These are phyloP conservation scores for Podarcis raffonei DNA, from an alignment of 2,113 vertebrate genomes.

Conservation along the genomic window DNA sequence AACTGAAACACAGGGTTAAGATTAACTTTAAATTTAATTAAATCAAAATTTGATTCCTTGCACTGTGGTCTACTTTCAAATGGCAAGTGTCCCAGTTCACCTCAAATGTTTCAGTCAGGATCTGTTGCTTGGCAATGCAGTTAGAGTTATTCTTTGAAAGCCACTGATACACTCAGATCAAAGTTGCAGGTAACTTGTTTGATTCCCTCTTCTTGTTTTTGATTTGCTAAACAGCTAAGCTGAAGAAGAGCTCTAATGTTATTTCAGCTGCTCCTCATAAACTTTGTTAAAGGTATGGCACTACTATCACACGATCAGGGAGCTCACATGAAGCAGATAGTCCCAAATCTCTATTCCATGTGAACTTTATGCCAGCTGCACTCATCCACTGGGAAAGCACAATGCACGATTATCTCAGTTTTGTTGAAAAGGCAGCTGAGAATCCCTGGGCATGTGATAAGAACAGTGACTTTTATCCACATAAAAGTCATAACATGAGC, in stretches of 20 bases:
- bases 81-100: background rate
- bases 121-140: background rate
- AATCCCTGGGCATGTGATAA: background rate
- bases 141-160: background rate
- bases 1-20: background rate
- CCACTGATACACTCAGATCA: background rate
- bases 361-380: background rate
- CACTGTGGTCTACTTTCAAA: background rate
- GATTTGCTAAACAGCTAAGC: background rate
- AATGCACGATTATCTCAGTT: background rate
- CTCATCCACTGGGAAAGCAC: background rate
- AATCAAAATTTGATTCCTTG: background rate
- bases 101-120: background rate
- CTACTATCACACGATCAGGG: background rate
- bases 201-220: background rate
- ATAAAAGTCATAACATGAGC: background rate
- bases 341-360: slow-evolving; percentile 4
- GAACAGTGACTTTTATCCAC: background rate
- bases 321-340: background rate
- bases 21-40: background rate
- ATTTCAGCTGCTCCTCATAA: background rate
- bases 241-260: background rate
- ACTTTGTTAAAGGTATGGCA: background rate
- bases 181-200: background rate
- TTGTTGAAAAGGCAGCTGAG: background rate